Evolutionary conservation across 2,888 invertebrate genomes (phyloP).

Genomic region (Hydraecia micacea): DNA sequence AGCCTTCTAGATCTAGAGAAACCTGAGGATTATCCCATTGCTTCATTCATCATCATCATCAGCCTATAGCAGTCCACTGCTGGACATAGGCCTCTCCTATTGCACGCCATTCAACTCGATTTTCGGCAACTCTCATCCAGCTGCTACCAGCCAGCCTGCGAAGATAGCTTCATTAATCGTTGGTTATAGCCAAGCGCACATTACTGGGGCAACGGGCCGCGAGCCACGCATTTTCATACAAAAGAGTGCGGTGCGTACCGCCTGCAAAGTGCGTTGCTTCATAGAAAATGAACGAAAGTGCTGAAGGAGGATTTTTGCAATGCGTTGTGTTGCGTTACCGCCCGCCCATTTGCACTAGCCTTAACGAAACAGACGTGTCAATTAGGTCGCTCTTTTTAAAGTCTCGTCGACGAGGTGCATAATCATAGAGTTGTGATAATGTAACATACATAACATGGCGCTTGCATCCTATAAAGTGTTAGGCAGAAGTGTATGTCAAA

Average conservation of each 20-base stretch:
- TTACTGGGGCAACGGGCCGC: not conserved
- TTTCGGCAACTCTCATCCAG: too few relatives aligned
- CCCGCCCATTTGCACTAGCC: not conserved
- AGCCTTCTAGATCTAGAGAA: not conserved
- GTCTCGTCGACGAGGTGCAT: not conserved
- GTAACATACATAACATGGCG: not conserved
- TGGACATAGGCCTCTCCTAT: too few relatives aligned
- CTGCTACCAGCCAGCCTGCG: too few relatives aligned
- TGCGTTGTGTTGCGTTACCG: not conserved
- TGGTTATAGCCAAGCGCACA: not conserved
- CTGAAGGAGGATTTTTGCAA: not conserved
- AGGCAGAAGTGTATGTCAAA: not conserved
- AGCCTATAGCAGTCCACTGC: too few relatives aligned
- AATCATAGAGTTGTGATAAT: not conserved
- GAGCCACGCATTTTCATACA: not conserved
- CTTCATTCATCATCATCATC: not conserved
- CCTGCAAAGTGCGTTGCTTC: not conserved
- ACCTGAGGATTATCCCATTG: not conserved
- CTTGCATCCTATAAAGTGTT: not conserved
- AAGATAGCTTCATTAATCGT: not conserved
- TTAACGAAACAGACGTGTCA: not conserved
- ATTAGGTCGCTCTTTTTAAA: not conserved
- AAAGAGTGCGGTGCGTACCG: not conserved
- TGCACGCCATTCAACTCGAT: too few relatives aligned
- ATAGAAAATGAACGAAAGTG: not conserved